Percentiles rank a stretch among this genome's conserved stretches.
These are phyloP conservation scores for Cyanoderma ruficeps DNA, from an alignment of 2,113 vertebrate genomes.

Conservation along the genomic window DNA sequence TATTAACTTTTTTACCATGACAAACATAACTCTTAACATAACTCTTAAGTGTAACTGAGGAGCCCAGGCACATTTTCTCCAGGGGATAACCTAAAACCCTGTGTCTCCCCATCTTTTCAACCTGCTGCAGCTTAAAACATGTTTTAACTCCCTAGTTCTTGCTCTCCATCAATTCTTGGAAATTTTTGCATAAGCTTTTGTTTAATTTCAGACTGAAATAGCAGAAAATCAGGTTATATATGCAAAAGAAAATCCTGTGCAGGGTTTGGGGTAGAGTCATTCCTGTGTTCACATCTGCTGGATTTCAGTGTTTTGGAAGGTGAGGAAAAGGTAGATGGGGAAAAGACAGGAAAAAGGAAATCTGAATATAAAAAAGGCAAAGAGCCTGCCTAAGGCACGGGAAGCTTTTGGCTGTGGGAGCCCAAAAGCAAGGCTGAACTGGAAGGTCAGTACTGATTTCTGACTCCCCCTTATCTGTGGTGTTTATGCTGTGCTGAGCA, in stretches of 20 bases:
- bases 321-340: not conserved
- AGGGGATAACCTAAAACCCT: not conserved
- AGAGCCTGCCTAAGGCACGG: not conserved
- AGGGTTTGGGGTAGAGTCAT: not conserved
- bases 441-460: not conserved
- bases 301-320: not conserved
- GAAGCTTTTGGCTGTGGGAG: not conserved
- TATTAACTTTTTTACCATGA: not conserved
- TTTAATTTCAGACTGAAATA: not conserved
- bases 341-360: not conserved
- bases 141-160: not conserved
- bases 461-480: rapidly evolving
- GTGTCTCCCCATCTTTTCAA: not conserved
- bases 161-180: not conserved
- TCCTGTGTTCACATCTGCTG: not conserved
- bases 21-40: not conserved
- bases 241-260: not conserved
- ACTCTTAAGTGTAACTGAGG: not conserved
- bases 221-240: not conserved
- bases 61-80: not conserved
- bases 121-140: not conserved
- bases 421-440: not conserved
- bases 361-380: not conserved
- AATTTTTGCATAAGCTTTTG: not conserved
- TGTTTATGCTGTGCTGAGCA: not conserved